phyloP scores from a whole-genome alignment of 1,140 invertebrate genomes.

The Atta cephalotes region DNA sequence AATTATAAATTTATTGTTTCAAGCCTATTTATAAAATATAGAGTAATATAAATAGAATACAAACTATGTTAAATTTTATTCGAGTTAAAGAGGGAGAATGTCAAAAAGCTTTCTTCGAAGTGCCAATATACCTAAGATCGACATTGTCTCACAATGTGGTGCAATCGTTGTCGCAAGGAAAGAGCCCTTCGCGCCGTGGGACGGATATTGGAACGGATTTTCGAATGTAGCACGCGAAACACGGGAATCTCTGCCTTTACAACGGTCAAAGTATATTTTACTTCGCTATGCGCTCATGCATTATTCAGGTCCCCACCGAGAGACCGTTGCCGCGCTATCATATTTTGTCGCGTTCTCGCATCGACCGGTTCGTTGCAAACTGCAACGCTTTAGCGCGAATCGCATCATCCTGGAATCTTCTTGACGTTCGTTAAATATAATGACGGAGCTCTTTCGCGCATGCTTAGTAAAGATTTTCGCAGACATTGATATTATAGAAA shows the following conservation, averaged over 20 bases:
- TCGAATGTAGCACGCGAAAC: conserved; percentile 57
- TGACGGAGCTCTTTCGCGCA: conserved; percentile 41
- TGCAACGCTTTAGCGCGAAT: conserved; percentile 50
- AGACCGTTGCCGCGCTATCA: conserved; percentile 52
- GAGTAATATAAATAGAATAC: background rate
- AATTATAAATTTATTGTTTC: background rate
- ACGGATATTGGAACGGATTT: conserved; percentile 72
- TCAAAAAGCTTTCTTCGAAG: background rate
- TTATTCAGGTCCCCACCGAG: conserved; percentile 48
- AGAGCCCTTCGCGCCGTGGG: conserved; percentile 33
- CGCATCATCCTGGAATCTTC: conserved; percentile 38
- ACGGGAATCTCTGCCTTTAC: conserved; percentile 62
- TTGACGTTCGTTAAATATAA: conserved; percentile 56
- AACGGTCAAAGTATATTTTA: conserved; percentile 65
- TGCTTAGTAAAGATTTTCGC: conserved; percentile 36
- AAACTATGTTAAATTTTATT: background rate
- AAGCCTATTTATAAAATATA: background rate
- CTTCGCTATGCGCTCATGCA: conserved; percentile 60
- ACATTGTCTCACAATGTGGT: conserved; percentile 46
- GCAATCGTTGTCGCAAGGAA: conserved; percentile 46
- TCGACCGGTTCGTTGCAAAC: conserved; percentile 40
- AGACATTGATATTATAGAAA: background rate
- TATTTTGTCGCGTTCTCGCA: conserved; percentile 55
- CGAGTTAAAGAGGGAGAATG: background rate
- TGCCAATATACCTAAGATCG: conserved; percentile 37